These are phyloP conservation scores for Pogonocherus hispidulus DNA, from an alignment of 2,888 invertebrate genomes.

Conservation along the genomic window DNA sequence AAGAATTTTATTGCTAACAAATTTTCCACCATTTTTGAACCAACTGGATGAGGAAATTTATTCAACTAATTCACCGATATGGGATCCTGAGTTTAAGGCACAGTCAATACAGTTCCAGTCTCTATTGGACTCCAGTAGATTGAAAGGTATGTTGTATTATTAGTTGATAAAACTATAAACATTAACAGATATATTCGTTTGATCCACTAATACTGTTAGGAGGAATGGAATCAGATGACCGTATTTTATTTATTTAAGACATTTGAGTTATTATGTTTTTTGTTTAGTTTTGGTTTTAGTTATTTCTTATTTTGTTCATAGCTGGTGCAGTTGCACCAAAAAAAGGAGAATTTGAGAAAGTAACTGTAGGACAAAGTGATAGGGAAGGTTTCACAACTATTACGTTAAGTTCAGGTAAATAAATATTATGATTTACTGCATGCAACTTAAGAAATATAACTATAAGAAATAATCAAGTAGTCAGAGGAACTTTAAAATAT, in stretches of 20 bases:
- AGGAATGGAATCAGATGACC: no score
- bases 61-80: slow-evolving; percentile 88
- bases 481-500: neutral
- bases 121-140: slow-evolving; percentile 73
- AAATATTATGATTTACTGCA: neutral
- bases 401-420: slow-evolving; percentile 67
- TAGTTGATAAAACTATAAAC: no score
- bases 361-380: slow-evolving; percentile 74
- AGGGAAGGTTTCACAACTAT: slow-evolving; percentile 80
- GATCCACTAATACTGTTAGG: no score
- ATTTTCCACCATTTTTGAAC: slow-evolving; percentile 93
- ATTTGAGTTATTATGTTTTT: neutral
- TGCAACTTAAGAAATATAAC: neutral
- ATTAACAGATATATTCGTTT: no score
- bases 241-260: neutral
- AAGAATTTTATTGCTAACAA: slow-evolving; percentile 84
- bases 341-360: slow-evolving; percentile 77
- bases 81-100: slow-evolving; percentile 91
- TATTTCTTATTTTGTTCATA: slow-evolving; percentile 42
- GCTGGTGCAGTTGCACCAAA: slow-evolving; percentile 48
- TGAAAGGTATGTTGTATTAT: slow-evolving; percentile 55
- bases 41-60: slow-evolving; percentile 91
- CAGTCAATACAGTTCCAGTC: slow-evolving; percentile 78
- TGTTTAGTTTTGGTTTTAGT: slow-evolving; percentile 22
- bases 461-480: no score